Evolutionary conservation across 2,797 vertebrate genomes (phyloP), one percentile per base, ranked within the genome.

Genomic region (Mus caroli): DNA sequence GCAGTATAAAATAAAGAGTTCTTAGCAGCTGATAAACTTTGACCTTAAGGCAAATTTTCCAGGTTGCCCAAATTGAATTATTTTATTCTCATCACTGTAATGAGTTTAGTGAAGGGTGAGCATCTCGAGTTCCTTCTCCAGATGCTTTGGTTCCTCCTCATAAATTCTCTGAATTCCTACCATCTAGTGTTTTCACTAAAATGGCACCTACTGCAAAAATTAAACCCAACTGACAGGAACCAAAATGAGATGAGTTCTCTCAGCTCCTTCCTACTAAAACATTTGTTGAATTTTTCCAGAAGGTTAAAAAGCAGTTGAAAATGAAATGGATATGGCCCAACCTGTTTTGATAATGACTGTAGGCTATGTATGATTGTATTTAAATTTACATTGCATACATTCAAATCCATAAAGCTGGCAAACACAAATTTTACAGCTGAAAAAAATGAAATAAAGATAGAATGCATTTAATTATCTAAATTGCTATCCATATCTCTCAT

Each of bases 381-480:
- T 97, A 98, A 96, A 96, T 88, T 98, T 95, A 94, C 43, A 96
- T 91, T 94, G 96, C 60, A 94, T 91, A 95, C 75, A 90, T 67
- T 79, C 19, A 56, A 97, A 97, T 92, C 96, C 97, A 97, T 96
- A 98, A 97, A 98, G 92, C 50, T 94, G 96, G 94, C 77, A 97
- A 96, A 96, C 34, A 98, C 90, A 92, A 97, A 97, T 97, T 97
- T 97, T 97, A 97, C 97, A 98, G 97, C 93, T 96, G 64, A 86
- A 98, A 88, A 97, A 98, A 71, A 69, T 98, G 97, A 97, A 98
- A 98, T 98, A 97, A 98, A 98, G 92, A 84, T 97, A 94, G 91
- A 98, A 98, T 97, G 97, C 92, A 98, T 92, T 98, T 98, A 98
- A 98, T 98, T 98, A 98, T 97, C 97, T 98, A 98, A 98, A 98